These are phyloP conservation scores for Pemphigus obesinymphae DNA, from an alignment of 1,140 invertebrate genomes.

Conservation along the genomic window DNA sequence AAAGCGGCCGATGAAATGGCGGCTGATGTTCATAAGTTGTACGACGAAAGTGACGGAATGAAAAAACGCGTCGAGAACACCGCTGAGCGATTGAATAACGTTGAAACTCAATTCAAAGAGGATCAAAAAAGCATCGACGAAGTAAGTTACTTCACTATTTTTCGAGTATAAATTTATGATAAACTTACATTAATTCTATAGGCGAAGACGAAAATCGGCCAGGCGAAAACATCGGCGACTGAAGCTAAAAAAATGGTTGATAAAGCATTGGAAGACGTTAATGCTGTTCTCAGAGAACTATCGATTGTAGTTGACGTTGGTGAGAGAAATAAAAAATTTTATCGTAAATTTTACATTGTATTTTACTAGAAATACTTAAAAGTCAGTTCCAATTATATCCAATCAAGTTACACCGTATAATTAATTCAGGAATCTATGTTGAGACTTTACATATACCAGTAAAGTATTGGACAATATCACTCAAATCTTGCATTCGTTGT, in stretches of 20 bases:
- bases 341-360: too few species aligned
- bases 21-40: conserved; percentile 65
- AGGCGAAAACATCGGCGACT: conserved; percentile 75
- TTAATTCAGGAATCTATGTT: too few species aligned
- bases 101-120: conserved; percentile 67
- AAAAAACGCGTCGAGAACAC: conserved; percentile 66
- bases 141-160: conserved; percentile 56
- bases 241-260: conserved; percentile 74
- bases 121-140: conserved; percentile 70
- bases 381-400: too few species aligned
- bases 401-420: too few species aligned
- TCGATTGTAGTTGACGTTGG: conserved; percentile 70
- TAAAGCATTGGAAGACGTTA: conserved; percentile 71
- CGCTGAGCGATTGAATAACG: conserved; percentile 62
- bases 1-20: conserved; percentile 71
- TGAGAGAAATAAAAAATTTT: conserved; percentile 51
- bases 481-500: too few species aligned
- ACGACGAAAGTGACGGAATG: conserved; percentile 71
- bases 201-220: conserved; percentile 72
- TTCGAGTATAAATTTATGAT: background rate
- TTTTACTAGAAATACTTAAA: too few species aligned
- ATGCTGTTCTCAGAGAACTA: conserved; percentile 74
- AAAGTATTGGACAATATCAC: too few species aligned
- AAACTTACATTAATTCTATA: conserved; percentile 48
- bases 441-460: too few species aligned